Percentiles rank a stretch among this genome's conserved stretches.
phyloP scores from a whole-genome alignment of 2,113 vertebrate genomes.

The Bucco capensis region DNA sequence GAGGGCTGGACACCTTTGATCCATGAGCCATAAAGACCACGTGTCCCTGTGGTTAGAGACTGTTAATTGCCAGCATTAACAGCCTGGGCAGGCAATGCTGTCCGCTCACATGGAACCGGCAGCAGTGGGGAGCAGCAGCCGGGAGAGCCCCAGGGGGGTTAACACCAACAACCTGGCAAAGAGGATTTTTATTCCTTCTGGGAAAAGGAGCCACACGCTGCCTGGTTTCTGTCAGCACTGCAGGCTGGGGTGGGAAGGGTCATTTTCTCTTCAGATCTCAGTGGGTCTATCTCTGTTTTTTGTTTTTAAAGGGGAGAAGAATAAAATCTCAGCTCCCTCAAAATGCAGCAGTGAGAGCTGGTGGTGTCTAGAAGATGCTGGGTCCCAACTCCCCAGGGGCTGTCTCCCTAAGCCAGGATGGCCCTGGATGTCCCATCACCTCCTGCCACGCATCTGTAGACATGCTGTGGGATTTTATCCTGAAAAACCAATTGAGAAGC shows the following conservation, averaged over 20 bases:
- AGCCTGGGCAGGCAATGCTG: rapidly evolving
- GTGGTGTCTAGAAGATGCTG: background rate
- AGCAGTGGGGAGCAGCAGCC: background rate
- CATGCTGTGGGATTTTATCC: rapidly evolving
- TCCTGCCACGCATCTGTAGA: rapidly evolving
- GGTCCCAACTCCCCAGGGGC: background rate
- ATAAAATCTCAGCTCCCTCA: rapidly evolving
- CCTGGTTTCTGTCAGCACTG: background rate
- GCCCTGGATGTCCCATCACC: rapidly evolving
- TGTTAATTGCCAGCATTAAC: background rate
- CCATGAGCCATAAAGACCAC: background rate
- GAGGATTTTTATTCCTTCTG: background rate
- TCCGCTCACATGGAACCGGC: background rate
- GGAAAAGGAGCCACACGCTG: background rate
- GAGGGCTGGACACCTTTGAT: background rate
- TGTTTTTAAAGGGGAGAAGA: background rate
- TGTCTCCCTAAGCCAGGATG: background rate
- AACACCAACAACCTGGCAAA: rapidly evolving
- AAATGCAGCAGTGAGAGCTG: rapidly evolving
- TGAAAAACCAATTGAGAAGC: rapidly evolving
- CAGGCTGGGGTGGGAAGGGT: background rate
- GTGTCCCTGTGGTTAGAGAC: background rate
- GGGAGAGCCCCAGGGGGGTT: background rate
- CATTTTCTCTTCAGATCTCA: background rate
- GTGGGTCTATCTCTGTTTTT: background rate